Percentiles rank a stretch among this genome's conserved stretches.
Evolutionary conservation across 2,888 invertebrate genomes (phyloP).

Genomic region (Cyclophora punctaria): DNA sequence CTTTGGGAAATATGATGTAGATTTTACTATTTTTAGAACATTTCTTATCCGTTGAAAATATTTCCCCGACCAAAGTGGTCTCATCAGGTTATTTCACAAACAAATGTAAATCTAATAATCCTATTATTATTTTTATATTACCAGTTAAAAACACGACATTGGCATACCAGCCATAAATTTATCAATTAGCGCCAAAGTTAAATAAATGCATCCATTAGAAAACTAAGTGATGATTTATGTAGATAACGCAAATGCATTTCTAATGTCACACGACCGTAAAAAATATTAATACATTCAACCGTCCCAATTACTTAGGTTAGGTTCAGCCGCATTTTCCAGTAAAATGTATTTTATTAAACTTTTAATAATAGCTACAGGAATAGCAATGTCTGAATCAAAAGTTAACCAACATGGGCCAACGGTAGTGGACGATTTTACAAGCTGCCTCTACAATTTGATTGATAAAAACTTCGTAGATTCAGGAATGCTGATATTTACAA

Average conservation of each 20-base stretch:
- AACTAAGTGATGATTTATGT: constrained; percentile 31
- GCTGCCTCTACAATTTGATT: constrained; percentile 39
- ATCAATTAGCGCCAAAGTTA: too few relatives aligned
- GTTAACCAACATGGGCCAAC: constrained; percentile 44
- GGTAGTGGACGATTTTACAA: constrained; percentile 38
- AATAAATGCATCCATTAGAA: constrained; percentile 5
- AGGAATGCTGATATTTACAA: constrained; percentile 43
- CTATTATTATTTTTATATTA: too few relatives aligned
- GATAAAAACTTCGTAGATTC: constrained; percentile 35
- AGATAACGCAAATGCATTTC: constrained; percentile 23
- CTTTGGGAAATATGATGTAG: too few relatives aligned
- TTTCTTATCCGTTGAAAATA: too few relatives aligned
- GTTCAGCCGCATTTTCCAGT: neutral
- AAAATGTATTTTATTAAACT: constrained; percentile 6
- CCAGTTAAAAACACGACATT: too few relatives aligned
- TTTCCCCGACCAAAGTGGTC: too few relatives aligned
- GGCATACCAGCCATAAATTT: too few relatives aligned
- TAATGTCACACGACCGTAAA: constrained; percentile 8
- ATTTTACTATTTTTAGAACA: too few relatives aligned
- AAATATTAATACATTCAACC: neutral
- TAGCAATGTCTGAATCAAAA: constrained; percentile 15
- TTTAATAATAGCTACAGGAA: constrained; percentile 15
- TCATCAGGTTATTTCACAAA: too few relatives aligned
- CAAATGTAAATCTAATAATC: too few relatives aligned
- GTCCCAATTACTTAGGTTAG: neutral